These are phyloP conservation scores for Calcarius ornatus DNA, from an alignment of 2,113 vertebrate genomes.

Conservation along the genomic window DNA sequence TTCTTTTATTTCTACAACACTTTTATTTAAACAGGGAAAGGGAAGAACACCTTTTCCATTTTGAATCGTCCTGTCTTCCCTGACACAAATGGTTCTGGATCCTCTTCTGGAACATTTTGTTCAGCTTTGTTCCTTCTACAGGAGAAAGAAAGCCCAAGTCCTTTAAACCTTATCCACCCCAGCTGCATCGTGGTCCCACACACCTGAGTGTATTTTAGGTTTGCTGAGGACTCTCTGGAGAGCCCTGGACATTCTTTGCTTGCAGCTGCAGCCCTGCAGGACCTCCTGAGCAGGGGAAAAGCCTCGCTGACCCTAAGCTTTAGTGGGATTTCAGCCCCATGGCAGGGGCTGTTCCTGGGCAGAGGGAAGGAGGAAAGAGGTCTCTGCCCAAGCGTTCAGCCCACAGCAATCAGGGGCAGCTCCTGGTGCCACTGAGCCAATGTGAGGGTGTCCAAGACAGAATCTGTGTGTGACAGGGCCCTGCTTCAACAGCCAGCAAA, in stretches of 20 bases:
- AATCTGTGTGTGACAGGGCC: neutral
- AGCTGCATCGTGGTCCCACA: neutral
- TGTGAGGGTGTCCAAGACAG: neutral
- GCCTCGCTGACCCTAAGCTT: neutral
- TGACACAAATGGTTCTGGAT: neutral
- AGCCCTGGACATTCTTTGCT: neutral
- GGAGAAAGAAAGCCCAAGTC: neutral
- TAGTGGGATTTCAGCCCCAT: neutral
- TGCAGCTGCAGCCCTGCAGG: neutral
- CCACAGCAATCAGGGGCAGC: neutral
- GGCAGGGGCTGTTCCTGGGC: neutral
- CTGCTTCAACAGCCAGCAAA: neutral
- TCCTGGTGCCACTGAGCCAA: neutral
- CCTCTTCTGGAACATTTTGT: neutral
- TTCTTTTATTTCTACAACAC: slow-evolving; percentile 1
- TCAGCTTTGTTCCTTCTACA: neutral
- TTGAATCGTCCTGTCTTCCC: neutral
- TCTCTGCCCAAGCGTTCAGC: neutral
- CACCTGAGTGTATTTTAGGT: neutral
- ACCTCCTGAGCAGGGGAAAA: neutral
- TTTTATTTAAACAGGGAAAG: neutral
- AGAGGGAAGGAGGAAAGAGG: neutral
- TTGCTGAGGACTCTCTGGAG: neutral
- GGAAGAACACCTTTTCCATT: neutral
- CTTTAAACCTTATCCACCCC: neutral